Conservation (phyloP, 2,797 vertebrate species). For the Enteromius afrohamiltoni region DNA sequence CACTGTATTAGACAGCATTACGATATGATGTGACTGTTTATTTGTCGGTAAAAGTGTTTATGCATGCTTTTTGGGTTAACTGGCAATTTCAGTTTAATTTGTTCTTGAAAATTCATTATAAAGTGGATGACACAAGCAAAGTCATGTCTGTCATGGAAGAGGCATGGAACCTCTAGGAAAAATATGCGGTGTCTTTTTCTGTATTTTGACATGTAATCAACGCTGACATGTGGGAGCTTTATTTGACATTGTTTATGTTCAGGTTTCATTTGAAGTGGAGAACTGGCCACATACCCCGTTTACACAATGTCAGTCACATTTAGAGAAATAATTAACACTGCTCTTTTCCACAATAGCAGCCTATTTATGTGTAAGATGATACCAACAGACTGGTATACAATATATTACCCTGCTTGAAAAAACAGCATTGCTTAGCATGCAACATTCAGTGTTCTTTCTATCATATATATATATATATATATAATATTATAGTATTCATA, state of each 20-base stretch:
- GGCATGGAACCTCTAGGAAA: neutral
- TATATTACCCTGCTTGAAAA: neutral
- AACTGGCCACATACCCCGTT: constrained; percentile 4
- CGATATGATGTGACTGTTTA: neutral
- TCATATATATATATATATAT: too few species aligned
- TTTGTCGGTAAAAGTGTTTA: constrained; percentile 13
- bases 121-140: neutral
- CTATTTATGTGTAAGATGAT: constrained; percentile 20
- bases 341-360: neutral
- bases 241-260: constrained; percentile 12
- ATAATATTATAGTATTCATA: neutral
- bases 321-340: neutral
- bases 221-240: neutral
- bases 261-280: constrained; percentile 7
- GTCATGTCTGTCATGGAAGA: neutral
- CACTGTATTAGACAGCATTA: neutral
- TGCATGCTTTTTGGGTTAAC: neutral
- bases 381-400: constrained; percentile 5
- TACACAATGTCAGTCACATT: constrained; percentile 2
- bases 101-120: neutral
- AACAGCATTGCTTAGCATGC: neutral
- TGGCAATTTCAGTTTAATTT: neutral
- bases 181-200: neutral
- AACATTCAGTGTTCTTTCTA: neutral
- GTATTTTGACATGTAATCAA: constrained; percentile 3